A percentile compares a stretch with the other conserved stretches of the same genome.
Conservation (phyloP, 2,797 vertebrate genomes). For the Galaxias olidus region DNA sequence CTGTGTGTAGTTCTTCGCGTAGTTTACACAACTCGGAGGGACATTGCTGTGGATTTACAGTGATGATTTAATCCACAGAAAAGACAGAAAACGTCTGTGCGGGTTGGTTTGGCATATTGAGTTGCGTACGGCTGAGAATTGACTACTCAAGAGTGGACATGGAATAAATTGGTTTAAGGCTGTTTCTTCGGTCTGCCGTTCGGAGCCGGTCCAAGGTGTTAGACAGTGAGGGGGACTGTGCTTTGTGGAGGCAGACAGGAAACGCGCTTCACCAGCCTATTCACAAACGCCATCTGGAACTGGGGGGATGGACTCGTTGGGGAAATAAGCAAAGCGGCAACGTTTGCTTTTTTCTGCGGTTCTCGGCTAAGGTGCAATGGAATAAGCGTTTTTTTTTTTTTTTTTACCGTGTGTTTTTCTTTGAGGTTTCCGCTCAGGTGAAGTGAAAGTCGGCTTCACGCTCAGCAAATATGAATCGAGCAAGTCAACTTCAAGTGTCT, state of each 20-base stretch:
- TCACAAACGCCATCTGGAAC: conserved; percentile 52
- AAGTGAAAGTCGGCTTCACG: conserved; percentile 17
- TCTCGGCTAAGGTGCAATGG: conserved; percentile 12
- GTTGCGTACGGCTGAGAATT: no score
- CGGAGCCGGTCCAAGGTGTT: conserved; percentile 38
- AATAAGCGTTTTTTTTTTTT: neutral
- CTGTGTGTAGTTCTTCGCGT: neutral
- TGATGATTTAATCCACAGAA: no score
- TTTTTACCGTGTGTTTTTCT: conserved; percentile 11
- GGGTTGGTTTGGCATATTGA: no score
- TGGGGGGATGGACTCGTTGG: conserved; percentile 14
- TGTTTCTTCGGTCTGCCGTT: conserved; percentile 32
- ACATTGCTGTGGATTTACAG: no score
- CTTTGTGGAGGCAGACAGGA: conserved; percentile 40
- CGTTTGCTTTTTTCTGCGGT: conserved; percentile 18
- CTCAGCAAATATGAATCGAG: conserved; percentile 12
- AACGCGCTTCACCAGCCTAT: conserved; percentile 39
- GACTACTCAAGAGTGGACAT: no score
- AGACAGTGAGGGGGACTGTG: conserved; percentile 23
- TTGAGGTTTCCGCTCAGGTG: conserved; percentile 9
- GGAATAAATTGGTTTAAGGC: neutral
- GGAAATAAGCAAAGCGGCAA: conserved; percentile 22
- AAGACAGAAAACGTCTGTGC: no score
- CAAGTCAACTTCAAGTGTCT: neutral
- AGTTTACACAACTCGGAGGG: no score